Evolutionary conservation across 2,888 invertebrate genomes (phyloP), one percentile per base, ranked within the genome.

Genomic region (Leptura quadrifasciata): DNA sequence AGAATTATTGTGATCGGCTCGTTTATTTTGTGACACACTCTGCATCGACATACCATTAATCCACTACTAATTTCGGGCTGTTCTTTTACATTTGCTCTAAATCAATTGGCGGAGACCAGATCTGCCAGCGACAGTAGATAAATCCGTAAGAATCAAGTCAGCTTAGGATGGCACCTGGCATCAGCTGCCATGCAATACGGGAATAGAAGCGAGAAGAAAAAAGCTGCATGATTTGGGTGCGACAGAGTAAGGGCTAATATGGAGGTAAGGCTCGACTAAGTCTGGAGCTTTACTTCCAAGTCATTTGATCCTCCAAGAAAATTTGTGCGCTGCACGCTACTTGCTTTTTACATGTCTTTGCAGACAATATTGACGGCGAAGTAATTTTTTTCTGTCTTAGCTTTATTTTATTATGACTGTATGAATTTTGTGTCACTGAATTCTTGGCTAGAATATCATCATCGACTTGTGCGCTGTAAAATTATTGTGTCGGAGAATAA

Each of bases 271-370:
- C 87, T 81, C 78, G 84, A 83, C 85, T 87, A 88, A 88, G 87
- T 85, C 87, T 81, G 82, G 82, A 84, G 88, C 86, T 88, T 88
- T 88, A 86, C 86, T 85, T 86, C 84, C 86, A 82, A 88, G 86
- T 88, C 87, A 87, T 88, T 88, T 88, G 87, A 88, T 88, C 88
- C 88, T 86, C 83, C 85, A 86, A 86, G 87, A 87, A 88, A 88
- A 88, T 88, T 87, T 87, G 88, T 87, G 87, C 76, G 79, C 80
- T 82, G 81, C 79, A 81, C 83, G 79, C 80, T 76, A 71, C 76
- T 80, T 77, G 75, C 76, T 80, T 83, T 83, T 83, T 80, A 76
- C 78, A 74, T 77, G 65, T 64, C 64, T 81, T 74, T 78, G 68
- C 39, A 70, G 69, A 70, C 21, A 64, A 69, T 75, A 76, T 72